Evolutionary conservation across 2,797 vertebrate species (phyloP), one percentile per base, ranked within the genome.

Genomic region (Vultur gryphus): DNA sequence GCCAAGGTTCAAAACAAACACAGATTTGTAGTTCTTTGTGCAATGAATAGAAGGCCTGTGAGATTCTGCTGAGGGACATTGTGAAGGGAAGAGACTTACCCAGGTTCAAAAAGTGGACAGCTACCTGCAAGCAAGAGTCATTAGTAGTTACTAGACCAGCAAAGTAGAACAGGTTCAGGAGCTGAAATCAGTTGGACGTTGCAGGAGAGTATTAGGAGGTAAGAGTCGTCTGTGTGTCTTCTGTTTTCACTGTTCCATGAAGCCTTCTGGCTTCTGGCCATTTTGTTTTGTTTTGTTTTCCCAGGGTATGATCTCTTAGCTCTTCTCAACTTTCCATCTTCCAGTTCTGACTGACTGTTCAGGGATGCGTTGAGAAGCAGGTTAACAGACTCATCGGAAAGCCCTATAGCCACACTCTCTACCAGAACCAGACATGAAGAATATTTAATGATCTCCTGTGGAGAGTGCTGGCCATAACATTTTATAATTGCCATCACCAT

Each of bases 281-380:
- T 46, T 78, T 43, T 25, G 14, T 20, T 80, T 54, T 13, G 17
- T 7, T 70, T 58, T 39, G 16, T n/a, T 89, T 92, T 46, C 15
- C 3, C 0, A 3, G 15, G 17, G 3, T 44, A 13, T 11, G 25
- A 65, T 48, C 16, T 76, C 46, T 54, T 44, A 72, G 24, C 7
- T 44, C 7, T 44, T 80, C 18, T 49, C 18, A 58, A 7, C 5
- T 37, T 65, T 11, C 52, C 29, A 3, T 44, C 41, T 83, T 65
- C 37, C 13, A 24, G 6, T 54, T 88, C 21, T 86, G 80, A 23
- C 33, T 62, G 23, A 23, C 33, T 62, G 23, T 43, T 86, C 13
- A 58, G 49, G 28, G 55, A 8, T 57, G 26, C 29, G 20, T 7
- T 35, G 71, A 44, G 46, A 39, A 29, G 18, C 9, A 3, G 10